Conservation (phyloP, 2,797 vertebrate genomes). For the Tinamus major region DNA sequence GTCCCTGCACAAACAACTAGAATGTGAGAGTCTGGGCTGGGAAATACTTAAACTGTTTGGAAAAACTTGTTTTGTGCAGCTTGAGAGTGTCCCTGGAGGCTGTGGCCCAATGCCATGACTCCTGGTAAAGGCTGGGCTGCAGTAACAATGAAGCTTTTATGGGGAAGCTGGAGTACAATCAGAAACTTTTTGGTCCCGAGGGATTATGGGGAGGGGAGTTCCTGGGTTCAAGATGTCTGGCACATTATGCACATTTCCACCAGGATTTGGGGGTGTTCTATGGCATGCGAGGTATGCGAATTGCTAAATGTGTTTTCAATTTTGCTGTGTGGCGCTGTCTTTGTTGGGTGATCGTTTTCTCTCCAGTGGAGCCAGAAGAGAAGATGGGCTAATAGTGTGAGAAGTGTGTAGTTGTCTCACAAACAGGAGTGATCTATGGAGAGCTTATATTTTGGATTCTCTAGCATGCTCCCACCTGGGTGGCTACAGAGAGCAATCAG, state of each 20-base stretch:
- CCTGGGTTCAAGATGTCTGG: conserved; percentile 75
- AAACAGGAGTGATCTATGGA: not conserved
- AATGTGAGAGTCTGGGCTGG: conserved; percentile 70
- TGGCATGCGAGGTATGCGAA: conserved; percentile 70
- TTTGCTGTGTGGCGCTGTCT: conserved; percentile 40
- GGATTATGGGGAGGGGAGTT: conserved; percentile 75
- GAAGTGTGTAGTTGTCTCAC: not conserved
- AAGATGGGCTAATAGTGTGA: not conserved
- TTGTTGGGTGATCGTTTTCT: conserved; percentile 41
- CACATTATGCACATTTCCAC: conserved; percentile 68
- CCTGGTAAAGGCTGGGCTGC: conserved; percentile 71
- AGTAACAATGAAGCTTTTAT: conserved; percentile 75
- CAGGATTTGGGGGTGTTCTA: conserved; percentile 74
- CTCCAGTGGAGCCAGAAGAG: conserved; percentile 4
- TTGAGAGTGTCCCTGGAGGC: conserved; percentile 74
- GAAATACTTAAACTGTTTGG: conserved; percentile 75
- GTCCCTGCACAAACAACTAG: conserved; percentile 74
- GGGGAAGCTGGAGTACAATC: conserved; percentile 72
- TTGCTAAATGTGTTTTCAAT: conserved; percentile 66
- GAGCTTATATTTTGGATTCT: not conserved
- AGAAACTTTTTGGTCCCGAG: conserved; percentile 56
- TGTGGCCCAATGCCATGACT: conserved; percentile 70
- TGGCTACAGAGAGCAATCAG: not conserved
- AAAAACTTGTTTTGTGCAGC: conserved; percentile 73
- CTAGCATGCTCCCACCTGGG: not conserved